phyloP scores from a whole-genome alignment of 2,797 vertebrate species.

The Chromobotia macracanthus region DNA sequence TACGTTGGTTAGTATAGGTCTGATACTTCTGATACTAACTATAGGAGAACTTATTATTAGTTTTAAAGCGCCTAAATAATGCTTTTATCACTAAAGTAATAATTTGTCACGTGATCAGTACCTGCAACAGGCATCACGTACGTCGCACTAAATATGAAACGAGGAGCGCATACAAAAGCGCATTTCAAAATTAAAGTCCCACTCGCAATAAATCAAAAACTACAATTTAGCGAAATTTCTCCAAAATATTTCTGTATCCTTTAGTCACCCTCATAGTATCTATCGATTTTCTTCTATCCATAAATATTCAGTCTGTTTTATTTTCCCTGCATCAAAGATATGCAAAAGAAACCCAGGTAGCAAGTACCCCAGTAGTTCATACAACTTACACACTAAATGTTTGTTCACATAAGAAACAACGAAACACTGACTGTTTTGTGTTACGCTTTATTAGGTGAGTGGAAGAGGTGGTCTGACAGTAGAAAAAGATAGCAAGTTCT shows the following conservation, averaged over 20 bases:
- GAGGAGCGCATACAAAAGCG: neutral
- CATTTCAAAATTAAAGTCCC: no score
- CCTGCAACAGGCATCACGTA: neutral
- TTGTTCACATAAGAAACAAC: constrained; percentile 7
- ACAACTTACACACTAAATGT: no score
- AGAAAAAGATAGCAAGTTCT: constrained; percentile 71
- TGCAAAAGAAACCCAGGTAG: no score
- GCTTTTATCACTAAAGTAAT: neutral
- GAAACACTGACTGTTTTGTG: constrained; percentile 55
- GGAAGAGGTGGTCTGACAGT: constrained; percentile 60
- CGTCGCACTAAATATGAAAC: neutral
- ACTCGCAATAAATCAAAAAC: no score
- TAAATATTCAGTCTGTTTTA: no score
- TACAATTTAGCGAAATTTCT: no score
- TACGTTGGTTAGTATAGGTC: neutral
- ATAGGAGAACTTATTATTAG: neutral
- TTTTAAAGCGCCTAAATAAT: neutral
- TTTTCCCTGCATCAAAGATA: no score
- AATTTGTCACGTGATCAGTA: neutral
- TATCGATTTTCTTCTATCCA: no score
- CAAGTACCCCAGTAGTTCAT: no score
- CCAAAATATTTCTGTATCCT: no score
- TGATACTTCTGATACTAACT: neutral
- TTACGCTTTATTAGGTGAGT: constrained; percentile 71
- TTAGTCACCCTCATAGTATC: no score